phyloP scores from a whole-genome alignment of 2,797 vertebrate genomes.

The Typhlichthys eigenmanni region DNA sequence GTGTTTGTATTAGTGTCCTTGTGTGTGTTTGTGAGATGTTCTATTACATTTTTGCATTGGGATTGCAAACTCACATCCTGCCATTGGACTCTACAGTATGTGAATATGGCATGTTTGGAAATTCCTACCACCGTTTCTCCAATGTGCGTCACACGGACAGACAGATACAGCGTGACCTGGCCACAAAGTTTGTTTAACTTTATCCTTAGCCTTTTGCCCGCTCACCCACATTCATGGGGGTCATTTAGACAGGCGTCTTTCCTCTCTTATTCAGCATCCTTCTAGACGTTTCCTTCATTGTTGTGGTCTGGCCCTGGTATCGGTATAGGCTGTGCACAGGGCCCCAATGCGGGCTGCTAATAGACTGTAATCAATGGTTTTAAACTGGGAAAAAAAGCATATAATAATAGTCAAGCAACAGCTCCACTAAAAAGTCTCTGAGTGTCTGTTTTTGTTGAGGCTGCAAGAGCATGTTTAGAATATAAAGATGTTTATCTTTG shows the following conservation, averaged over 20 bases:
- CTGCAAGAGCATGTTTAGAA: too few species aligned
- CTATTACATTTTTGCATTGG: too few species aligned
- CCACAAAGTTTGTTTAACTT: constrained; percentile 10
- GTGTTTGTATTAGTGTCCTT: constrained; percentile 3
- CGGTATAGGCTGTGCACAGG: not conserved
- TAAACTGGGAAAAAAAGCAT: too few species aligned
- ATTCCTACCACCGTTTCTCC: too few species aligned
- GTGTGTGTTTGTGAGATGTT: not conserved
- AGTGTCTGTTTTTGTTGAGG: too few species aligned
- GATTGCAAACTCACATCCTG: too few species aligned
- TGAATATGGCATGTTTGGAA: too few species aligned
- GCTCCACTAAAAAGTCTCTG: too few species aligned
- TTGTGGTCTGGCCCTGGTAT: not conserved
- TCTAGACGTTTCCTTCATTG: constrained; percentile 13
- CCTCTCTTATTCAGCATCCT: constrained; percentile 21
- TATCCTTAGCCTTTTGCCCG: constrained; percentile 10
- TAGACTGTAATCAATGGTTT: not conserved
- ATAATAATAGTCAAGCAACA: too few species aligned
- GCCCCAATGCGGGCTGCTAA: constrained; percentile 1
- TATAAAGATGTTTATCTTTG: too few species aligned
- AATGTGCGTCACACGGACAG: constrained; percentile 28
- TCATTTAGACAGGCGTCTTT: constrained; percentile 24
- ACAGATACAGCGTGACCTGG: constrained; percentile 33
- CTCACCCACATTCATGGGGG: constrained; percentile 18
- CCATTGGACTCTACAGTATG: too few species aligned